These are phyloP conservation scores for Copsychus sechellarum DNA, from an alignment of 2,113 vertebrate species.

Conservation along the genomic window DNA sequence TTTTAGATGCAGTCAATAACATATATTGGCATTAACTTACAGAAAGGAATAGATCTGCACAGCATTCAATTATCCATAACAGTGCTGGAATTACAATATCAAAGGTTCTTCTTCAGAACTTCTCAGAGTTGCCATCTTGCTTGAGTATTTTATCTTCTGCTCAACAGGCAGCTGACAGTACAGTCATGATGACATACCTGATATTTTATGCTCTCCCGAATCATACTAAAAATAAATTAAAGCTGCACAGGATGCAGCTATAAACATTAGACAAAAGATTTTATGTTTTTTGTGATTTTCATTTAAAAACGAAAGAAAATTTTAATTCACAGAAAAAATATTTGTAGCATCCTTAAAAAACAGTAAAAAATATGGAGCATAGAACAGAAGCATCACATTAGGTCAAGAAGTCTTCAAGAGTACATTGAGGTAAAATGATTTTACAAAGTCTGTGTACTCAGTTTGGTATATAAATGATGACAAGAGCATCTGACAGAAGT, in stretches of 20 bases:
- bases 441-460: not conserved
- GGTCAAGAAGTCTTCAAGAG: not conserved
- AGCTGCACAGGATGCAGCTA: not conserved
- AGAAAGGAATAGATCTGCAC: not conserved
- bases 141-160: not conserved
- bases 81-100: not conserved
- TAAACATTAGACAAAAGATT: not conserved
- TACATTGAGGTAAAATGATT: not conserved
- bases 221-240: slow-evolving; percentile 18
- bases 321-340: not conserved
- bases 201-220: not conserved
- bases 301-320: not conserved
- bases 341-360: not conserved
- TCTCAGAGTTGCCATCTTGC: not conserved
- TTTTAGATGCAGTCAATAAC: not conserved
- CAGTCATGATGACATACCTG: not conserved
- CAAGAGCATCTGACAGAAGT: not conserved
- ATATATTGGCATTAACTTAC: not conserved
- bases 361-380: not conserved
- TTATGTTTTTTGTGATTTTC: not conserved
- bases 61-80: not conserved
- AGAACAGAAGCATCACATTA: not conserved
- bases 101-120: not conserved
- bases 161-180: not conserved
- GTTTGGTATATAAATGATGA: not conserved